Base-by-base conservation (phyloP, 53 echinoderm and acorn worm species). In the Arbacia lixula region DNA sequence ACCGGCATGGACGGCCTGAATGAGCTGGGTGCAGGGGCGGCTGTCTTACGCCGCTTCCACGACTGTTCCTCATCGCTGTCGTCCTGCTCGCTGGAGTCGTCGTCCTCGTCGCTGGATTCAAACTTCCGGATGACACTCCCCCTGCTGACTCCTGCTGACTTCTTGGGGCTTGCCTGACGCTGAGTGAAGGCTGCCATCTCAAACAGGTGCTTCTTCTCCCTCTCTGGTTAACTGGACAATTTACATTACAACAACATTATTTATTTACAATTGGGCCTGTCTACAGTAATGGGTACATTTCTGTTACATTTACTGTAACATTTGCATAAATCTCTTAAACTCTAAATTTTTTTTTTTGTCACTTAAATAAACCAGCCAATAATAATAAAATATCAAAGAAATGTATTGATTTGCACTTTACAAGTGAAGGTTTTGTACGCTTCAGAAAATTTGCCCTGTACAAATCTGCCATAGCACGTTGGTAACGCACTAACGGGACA, bases 11-110 rank as follows among this genome's bases (percentile, higher is more conserved):
- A 5, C 28, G 29, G 21, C 36, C 79, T 31, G 12, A 30, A 73
- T 32, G 61, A 43, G 22, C 41, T 61, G 0, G 40, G 63, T 8
- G 53, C 22, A 2, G 71, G 61, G 53, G 72, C 52, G 19, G 62
- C 41, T 8, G 76, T 43, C 27, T 94, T 94, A 2, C 67, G 88
- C 6, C 94, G 88, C 40, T 94, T 94, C 94, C 94, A 94, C 0
- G 89, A 83, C 53, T 88, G 91, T 35, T 94, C 91, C 8, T 91
- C 86, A 26, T 88, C 90, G 28, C 82, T 81, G 21, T 90, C 90
- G 29, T 81, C 81, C 42, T 87, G 61, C 21, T 53, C 75, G 30
- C 63, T 62, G 3, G 72, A 72, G 8, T 31, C 33, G 10, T 57
- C 58, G 27, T 78, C 79, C 17, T 72, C 72, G 39, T 78, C 79